Evolutionary conservation across 2,888 invertebrate genomes (phyloP).

Genomic region (Deroplatys truncata): DNA sequence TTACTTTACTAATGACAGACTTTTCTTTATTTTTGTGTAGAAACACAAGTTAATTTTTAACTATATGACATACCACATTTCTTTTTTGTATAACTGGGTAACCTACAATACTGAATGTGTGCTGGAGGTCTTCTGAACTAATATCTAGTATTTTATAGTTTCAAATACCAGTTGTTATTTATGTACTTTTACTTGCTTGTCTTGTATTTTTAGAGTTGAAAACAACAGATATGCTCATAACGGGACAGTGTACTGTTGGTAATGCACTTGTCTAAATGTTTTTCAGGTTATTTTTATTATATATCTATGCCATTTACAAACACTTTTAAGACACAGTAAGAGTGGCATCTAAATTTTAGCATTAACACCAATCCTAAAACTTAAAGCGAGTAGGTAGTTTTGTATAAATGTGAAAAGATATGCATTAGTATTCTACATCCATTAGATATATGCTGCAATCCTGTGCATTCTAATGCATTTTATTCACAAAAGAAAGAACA

Average conservation of each 20-base stretch:
- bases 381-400: not conserved
- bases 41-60: not conserved
- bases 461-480: not conserved
- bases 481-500: not conserved
- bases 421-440: not conserved
- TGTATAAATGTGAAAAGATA: not conserved
- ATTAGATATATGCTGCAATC: not conserved
- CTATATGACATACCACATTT: not conserved
- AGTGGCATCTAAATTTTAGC: not conserved
- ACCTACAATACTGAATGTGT: not conserved
- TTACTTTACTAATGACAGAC: not conserved
- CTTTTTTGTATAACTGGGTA: not conserved
- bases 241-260: not conserved
- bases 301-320: not conserved
- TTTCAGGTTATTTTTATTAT: not conserved
- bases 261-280: not conserved
- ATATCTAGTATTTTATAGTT: not conserved
- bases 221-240: slow-evolving; percentile 24
- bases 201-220: slow-evolving; percentile 8
- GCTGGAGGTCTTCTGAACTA: not conserved
- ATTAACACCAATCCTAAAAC: not conserved
- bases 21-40: not conserved
- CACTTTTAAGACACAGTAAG: not conserved
- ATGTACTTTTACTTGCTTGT: slow-evolving; percentile 1
- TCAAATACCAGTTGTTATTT: not conserved